Percentiles rank a stretch among this genome's conserved stretches.
These are phyloP conservation scores for Watsonalla binaria DNA, from an alignment of 2,888 invertebrate genomes.

Conservation along the genomic window DNA sequence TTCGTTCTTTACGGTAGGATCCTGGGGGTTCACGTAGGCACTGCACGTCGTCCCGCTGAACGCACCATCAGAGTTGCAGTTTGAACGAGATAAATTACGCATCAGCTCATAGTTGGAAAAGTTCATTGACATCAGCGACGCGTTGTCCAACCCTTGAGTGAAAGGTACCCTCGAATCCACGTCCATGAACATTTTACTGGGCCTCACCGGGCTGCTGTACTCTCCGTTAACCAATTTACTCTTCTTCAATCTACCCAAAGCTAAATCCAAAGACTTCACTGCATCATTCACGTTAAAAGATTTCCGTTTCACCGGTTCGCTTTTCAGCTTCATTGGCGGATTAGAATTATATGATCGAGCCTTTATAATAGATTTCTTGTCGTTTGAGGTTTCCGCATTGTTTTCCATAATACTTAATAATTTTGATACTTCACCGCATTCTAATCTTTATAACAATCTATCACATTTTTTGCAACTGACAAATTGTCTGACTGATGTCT, in stretches of 20 bases:
- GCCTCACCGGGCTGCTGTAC: conserved; percentile 18
- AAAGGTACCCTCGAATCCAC: conserved; percentile 28
- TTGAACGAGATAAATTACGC: conserved; percentile 57
- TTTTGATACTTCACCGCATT: conserved; percentile 19
- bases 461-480: neutral
- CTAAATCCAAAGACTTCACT: conserved; percentile 51
- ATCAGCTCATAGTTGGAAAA: conserved; percentile 67
- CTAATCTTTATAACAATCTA: neutral
- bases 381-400: conserved; percentile 31
- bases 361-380: conserved; percentile 43
- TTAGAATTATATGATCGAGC: conserved; percentile 41
- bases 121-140: conserved; percentile 61
- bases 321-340: conserved; percentile 28
- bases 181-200: conserved; percentile 43
- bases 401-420: conserved; percentile 47
- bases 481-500: neutral
- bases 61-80: conserved; percentile 59
- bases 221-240: conserved; percentile 51
- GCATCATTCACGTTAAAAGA: conserved; percentile 54
- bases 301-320: conserved; percentile 47
- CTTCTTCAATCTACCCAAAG: conserved; percentile 52
- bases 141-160: conserved; percentile 35
- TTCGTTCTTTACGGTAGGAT: conserved; percentile 48
- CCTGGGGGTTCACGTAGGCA: conserved; percentile 31
- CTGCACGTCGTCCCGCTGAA: conserved; percentile 52